Evolutionary conservation across 2,113 vertebrate genomes (phyloP).

Genomic region (Pelusios castaneus): DNA sequence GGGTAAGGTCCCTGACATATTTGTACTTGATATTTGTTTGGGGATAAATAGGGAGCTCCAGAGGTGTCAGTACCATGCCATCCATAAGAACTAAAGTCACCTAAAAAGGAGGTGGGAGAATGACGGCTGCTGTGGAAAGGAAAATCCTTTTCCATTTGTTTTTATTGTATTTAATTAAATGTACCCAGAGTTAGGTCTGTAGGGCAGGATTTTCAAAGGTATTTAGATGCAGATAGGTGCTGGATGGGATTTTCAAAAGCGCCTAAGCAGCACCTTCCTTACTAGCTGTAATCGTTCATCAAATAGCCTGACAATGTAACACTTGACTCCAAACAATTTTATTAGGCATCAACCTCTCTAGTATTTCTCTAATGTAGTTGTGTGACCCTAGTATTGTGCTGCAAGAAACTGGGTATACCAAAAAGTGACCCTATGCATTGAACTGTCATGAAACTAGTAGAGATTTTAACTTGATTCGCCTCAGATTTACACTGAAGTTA

Average conservation of each 20-base stretch:
- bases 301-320: not conserved
- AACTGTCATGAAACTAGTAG: not conserved
- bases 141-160: not conserved
- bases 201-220: not conserved
- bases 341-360: not conserved
- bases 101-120: not conserved
- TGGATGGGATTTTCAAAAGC: not conserved
- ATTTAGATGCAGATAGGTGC: not conserved
- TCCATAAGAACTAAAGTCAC: not conserved
- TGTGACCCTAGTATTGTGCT: not conserved
- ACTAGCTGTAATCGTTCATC: not conserved
- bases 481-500: not conserved
- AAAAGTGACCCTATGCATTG: not conserved
- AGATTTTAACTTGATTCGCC: not conserved
- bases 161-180: not conserved
- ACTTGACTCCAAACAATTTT: not conserved
- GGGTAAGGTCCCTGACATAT: not conserved
- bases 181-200: not conserved
- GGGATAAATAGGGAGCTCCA: not conserved
- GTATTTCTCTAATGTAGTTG: not conserved
- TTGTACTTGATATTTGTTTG: not conserved
- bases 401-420: not conserved
- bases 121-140: not conserved
- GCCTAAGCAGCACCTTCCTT: not conserved
- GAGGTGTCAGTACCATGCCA: not conserved